Percentiles rank a stretch among this genome's conserved stretches.
Evolutionary conservation across 1,140 invertebrate genomes (phyloP).

Genomic region (Hyles vespertilio): DNA sequence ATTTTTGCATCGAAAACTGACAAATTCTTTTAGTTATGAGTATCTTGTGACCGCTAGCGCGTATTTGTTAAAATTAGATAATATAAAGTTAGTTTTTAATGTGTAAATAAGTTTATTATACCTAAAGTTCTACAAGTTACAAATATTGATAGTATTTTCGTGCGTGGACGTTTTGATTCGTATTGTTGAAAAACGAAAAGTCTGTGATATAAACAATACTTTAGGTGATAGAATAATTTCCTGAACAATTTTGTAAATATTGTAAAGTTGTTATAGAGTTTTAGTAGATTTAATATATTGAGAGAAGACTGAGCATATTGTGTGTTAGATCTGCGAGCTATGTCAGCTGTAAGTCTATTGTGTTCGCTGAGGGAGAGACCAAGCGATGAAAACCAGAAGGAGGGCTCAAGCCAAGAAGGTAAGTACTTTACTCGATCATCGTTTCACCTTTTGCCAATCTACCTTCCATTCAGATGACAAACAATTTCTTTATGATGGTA

Average conservation of each 20-base stretch:
- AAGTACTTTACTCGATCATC: slow-evolving; percentile 6
- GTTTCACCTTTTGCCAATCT: too few species aligned
- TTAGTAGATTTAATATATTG: slow-evolving; percentile 70
- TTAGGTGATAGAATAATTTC: slow-evolving; percentile 71
- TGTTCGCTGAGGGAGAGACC: slow-evolving; percentile 70
- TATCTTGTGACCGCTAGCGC: slow-evolving; percentile 72
- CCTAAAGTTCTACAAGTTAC: slow-evolving; percentile 66
- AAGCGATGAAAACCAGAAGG: slow-evolving; percentile 47
- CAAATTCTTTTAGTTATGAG: slow-evolving; percentile 76
- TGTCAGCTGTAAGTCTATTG: slow-evolving; percentile 73
- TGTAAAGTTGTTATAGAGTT: slow-evolving; percentile 72
- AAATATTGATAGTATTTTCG: slow-evolving; percentile 73
- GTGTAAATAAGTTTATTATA: slow-evolving; percentile 75
- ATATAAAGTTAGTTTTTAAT: slow-evolving; percentile 72
- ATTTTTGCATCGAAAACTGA: slow-evolving; percentile 76
- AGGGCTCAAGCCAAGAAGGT: slow-evolving; percentile 39
- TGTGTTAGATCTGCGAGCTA: slow-evolving; percentile 63
- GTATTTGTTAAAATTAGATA: slow-evolving; percentile 73
- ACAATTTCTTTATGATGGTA: too few species aligned
- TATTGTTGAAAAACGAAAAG: slow-evolving; percentile 76
- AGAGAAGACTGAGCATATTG: slow-evolving; percentile 70
- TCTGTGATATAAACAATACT: slow-evolving; percentile 77
- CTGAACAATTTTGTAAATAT: slow-evolving; percentile 72
- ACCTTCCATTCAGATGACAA: too few species aligned
- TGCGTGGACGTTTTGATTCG: slow-evolving; percentile 75